Evolutionary conservation across 2,888 invertebrate species (phyloP), one percentile per base, ranked within the genome.

Genomic region (Acleris cristana): DNA sequence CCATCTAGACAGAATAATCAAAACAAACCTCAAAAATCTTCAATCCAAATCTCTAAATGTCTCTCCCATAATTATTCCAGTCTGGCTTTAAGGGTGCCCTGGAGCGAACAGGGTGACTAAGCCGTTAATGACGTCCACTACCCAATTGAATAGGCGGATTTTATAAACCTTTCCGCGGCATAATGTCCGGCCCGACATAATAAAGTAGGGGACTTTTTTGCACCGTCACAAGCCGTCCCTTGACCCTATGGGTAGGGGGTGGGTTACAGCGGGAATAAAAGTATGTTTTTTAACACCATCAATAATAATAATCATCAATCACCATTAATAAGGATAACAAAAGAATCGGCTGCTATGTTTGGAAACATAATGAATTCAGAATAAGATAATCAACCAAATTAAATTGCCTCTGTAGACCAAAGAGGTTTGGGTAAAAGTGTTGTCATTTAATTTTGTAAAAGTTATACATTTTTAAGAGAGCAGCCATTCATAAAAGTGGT

Each of bases 171-270:
- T 66, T 55, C 65, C 55, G 18, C 44, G 52, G 55, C 56, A 61
- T 57, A 56, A 61, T 52, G 61, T 61, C 61, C 66, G 45, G 66
- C 30, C 59, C 56, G 5, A 63, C 62, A 67, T 67, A 67, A 67
- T 67, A 67, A 67, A 66, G 57, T 53, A 52, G 53, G 62, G 57
- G 57, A 48, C 18, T 57, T 67, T 65, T 67, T 67, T 67, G 67
- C 67, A 67, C 62, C 57, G 58, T 67, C 67, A 62, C 62, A 63
- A 53, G 56, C 44, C 52, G 48, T 60, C 51, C 57, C 53, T 45
- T 62, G 62, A 67, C 62, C 67, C 67, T 67, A 49, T 8, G 53
- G 62, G 57, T 26, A 7, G 6, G 67, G 53, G 16, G 5, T 10
- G 34, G 23, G 16, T 63, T 63, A 1, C 18, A 48, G 62, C 57